These are phyloP conservation scores for Euplexia lucipara DNA, from an alignment of 2,888 invertebrate species.

Conservation along the genomic window DNA sequence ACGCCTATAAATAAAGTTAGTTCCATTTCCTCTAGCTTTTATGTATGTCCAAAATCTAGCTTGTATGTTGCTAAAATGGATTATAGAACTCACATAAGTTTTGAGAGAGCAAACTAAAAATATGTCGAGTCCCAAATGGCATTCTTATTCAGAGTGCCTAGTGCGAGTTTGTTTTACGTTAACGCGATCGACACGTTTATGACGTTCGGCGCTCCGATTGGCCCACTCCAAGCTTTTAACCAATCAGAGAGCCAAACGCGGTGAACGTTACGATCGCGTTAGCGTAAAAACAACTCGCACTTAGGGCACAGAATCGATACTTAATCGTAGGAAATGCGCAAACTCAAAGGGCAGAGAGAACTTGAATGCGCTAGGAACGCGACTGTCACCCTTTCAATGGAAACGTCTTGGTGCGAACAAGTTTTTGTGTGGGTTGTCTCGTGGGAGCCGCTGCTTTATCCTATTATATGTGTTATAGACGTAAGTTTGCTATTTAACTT, in stretches of 20 bases:
- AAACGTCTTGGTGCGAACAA: constrained; percentile 72
- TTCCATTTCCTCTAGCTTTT: not conserved
- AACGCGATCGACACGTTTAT: too few relatives aligned
- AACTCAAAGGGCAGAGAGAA: constrained; percentile 56
- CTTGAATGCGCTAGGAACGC: constrained; percentile 55
- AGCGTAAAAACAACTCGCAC: too few relatives aligned
- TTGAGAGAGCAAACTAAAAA: constrained; percentile 32
- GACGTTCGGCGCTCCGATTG: too few relatives aligned
- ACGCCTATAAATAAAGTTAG: not conserved
- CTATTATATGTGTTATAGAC: constrained; percentile 70
- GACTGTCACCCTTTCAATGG: constrained; percentile 68
- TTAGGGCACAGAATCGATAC: too few relatives aligned
- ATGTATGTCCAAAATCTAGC: constrained; percentile 5
- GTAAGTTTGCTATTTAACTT: constrained; percentile 58
- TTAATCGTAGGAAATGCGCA: constrained; percentile 48
- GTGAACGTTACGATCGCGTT: too few relatives aligned
- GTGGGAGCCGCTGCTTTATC: constrained; percentile 75
- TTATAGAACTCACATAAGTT: constrained; percentile 17
- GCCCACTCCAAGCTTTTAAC: too few relatives aligned
- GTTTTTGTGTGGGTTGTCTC: constrained; percentile 77
- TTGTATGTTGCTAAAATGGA: constrained; percentile 9
- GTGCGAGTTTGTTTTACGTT: too few relatives aligned
- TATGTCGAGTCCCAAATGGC: constrained; percentile 28
- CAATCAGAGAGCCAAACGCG: too few relatives aligned
- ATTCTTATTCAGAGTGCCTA: constrained; percentile 35